Conservation (phyloP, 2,888 invertebrate genomes). For the Anthophora plumipes region DNA sequence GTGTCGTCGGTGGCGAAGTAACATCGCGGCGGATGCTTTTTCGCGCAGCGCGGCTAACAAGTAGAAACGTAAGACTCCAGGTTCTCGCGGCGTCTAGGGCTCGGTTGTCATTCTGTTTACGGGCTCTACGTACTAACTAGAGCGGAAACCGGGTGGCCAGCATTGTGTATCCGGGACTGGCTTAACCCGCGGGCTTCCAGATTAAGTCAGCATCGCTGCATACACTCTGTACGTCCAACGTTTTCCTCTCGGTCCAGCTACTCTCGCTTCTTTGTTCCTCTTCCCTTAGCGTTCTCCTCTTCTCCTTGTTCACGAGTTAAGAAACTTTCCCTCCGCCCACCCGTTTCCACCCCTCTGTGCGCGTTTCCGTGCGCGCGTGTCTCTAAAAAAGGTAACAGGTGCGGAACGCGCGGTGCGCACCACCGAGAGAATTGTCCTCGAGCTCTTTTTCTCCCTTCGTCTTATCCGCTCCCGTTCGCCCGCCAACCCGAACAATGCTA, state of each 20-base stretch:
- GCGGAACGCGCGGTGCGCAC: slow-evolving; percentile 66
- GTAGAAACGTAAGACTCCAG: slow-evolving; percentile 48
- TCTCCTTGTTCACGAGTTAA: slow-evolving; percentile 25
- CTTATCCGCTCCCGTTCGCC: slow-evolving; percentile 21
- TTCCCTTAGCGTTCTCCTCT: no score
- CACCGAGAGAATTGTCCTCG: slow-evolving; percentile 52
- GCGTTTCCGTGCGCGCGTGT: slow-evolving; percentile 35
- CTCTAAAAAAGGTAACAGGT: slow-evolving; percentile 78
- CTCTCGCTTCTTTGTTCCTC: slow-evolving; percentile 26
- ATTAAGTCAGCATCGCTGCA: slow-evolving; percentile 72
- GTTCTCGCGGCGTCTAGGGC: slow-evolving; percentile 51
- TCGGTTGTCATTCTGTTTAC: slow-evolving; percentile 75
- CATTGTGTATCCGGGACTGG: slow-evolving; percentile 73
- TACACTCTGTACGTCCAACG: slow-evolving; percentile 41
- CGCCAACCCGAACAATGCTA: slow-evolving; percentile 69
- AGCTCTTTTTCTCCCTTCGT: background rate
- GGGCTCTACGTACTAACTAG: slow-evolving; percentile 77
- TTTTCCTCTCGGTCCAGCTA: slow-evolving; percentile 7
- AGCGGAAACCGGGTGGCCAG: slow-evolving; percentile 78
- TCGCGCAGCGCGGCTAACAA: slow-evolving; percentile 44
- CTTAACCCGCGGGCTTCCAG: slow-evolving; percentile 65
- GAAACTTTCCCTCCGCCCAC: slow-evolving; percentile 25
- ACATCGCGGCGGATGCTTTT: slow-evolving; percentile 13
- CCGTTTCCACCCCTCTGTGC: background rate
- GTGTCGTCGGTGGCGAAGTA: background rate